Evolutionary conservation across 2,797 vertebrate species (phyloP).

Genomic region (Clarias platycephalus): DNA sequence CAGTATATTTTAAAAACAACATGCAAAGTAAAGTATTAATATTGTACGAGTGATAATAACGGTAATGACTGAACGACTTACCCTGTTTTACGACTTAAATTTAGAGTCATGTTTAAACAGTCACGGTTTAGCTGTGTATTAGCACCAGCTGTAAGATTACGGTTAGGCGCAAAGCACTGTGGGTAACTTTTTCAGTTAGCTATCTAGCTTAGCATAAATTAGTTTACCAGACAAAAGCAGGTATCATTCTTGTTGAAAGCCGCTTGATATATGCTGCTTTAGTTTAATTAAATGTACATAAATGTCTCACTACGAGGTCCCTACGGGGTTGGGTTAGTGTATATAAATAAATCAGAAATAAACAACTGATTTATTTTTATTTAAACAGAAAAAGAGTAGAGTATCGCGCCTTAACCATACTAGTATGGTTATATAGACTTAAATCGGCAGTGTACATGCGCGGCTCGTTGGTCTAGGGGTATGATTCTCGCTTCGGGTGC

Average conservation of each 20-base stretch:
- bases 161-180: constrained; percentile 15
- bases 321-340: neutral
- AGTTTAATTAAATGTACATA: neutral
- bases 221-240: neutral
- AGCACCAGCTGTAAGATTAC: neutral
- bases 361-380: neutral
- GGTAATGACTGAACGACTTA: neutral
- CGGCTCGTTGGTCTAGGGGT: constrained; percentile 83
- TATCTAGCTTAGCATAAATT: constrained; percentile 6
- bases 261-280: neutral
- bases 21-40: neutral
- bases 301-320: neutral
- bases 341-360: neutral
- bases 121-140: neutral
- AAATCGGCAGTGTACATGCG: constrained; percentile 40
- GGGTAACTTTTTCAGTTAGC: constrained; percentile 24
- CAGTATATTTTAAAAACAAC: neutral
- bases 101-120: neutral
- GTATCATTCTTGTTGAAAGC: neutral
- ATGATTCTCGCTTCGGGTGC: constrained; percentile 84
- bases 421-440: neutral
- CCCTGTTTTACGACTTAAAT: neutral
- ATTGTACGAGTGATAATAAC: neutral
- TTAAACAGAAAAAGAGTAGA: no score
- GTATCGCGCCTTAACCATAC: no score